Conservation (phyloP, 1,140 invertebrate species). For the Zaprionus tsacasi region DNA sequence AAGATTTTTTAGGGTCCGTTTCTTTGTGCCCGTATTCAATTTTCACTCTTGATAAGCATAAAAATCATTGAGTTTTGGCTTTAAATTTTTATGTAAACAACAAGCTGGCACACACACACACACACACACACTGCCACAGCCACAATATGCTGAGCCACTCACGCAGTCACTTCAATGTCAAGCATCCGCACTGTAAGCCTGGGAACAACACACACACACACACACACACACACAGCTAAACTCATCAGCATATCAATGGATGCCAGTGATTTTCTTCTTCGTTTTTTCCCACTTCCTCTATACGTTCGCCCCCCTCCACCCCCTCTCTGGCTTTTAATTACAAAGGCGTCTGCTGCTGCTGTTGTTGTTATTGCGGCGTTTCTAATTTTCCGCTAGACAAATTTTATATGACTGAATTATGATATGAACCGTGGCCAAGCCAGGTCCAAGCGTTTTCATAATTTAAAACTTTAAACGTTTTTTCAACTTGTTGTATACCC, state of each 20-base stretch:
- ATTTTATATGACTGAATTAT: conserved; percentile 82
- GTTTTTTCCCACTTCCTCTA: conserved; percentile 27
- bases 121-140: neutral
- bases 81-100: conserved; percentile 79
- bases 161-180: conserved; percentile 76
- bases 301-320: neutral
- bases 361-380: conserved; percentile 64
- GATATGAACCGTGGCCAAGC: conserved; percentile 64
- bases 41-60: conserved; percentile 73
- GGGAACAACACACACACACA: neutral
- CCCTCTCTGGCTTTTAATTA: conserved; percentile 66
- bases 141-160: conserved; percentile 53
- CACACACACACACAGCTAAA: conserved; percentile 16
- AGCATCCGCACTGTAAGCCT: conserved; percentile 46
- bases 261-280: conserved; percentile 64
- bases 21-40: conserved; percentile 65
- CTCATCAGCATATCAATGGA: conserved; percentile 80
- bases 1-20: conserved; percentile 15
- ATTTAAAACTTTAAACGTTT: conserved; percentile 62
- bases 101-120: conserved; percentile 15
- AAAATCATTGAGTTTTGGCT: conserved; percentile 72
- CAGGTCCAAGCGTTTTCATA: conserved; percentile 62
- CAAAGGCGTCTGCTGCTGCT: conserved; percentile 55
- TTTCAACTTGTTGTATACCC: conserved; percentile 25
- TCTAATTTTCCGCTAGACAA: conserved; percentile 81